Evolutionary conservation across 2,113 vertebrate species (phyloP).

Genomic region (Gasterosteus nipponicus): DNA sequence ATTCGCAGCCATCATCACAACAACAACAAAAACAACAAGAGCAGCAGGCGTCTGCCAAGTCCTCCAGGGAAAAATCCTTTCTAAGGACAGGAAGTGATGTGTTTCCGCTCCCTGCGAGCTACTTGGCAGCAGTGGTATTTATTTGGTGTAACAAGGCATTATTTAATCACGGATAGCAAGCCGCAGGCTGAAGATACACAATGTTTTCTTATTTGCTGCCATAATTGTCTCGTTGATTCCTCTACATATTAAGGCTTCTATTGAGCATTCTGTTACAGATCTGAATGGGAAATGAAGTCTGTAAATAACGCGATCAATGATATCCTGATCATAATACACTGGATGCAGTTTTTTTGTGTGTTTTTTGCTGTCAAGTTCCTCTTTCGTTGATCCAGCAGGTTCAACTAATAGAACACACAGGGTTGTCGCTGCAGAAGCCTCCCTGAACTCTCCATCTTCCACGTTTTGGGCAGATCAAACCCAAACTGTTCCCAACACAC

Average conservation of each 20-base stretch:
- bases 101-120: slow-evolving; percentile 3
- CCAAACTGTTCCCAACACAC: not conserved
- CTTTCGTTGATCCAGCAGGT: slow-evolving; percentile 6
- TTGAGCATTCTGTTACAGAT: not conserved
- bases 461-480: slow-evolving; percentile 17
- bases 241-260: not conserved
- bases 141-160: not conserved
- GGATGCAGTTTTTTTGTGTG: not conserved
- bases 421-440: not conserved
- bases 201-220: not conserved
- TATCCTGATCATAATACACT: not conserved
- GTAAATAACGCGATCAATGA: not conserved
- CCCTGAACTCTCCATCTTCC: not conserved
- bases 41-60: slow-evolving; percentile 25
- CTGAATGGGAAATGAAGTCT: not conserved
- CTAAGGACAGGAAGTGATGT: slow-evolving; percentile 25
- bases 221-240: not conserved
- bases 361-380: not conserved
- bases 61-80: slow-evolving; percentile 9
- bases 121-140: not conserved
- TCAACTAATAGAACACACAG: not conserved
- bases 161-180: not conserved
- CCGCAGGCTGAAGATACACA: not conserved
- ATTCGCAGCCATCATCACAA: not conserved
- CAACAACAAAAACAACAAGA: slow-evolving; percentile 4